Evolutionary conservation across 2,113 vertebrate species (phyloP).

Genomic region (Seriola quinqueradiata): DNA sequence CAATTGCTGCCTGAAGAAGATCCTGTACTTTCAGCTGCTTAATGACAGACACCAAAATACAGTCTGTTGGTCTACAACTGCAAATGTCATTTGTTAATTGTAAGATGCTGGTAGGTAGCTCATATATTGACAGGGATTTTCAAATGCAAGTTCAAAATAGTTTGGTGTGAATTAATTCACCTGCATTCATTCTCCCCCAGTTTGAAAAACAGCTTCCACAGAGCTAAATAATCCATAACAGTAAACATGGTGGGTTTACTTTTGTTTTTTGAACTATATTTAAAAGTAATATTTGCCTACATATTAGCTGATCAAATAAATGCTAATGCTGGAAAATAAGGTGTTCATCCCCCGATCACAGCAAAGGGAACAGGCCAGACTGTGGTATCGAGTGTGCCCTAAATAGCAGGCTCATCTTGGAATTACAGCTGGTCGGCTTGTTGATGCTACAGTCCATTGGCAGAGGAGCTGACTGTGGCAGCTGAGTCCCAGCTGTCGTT

Average conservation of each 20-base stretch:
- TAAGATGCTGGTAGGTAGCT: neutral
- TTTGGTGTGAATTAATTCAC: neutral
- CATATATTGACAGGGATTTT: neutral
- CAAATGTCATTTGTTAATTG: neutral
- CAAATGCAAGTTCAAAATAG: neutral
- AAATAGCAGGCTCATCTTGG: constrained; percentile 33
- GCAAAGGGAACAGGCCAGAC: constrained; percentile 10
- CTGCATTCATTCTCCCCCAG: neutral
- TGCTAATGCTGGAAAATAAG: neutral
- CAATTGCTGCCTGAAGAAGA: neutral
- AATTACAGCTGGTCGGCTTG: constrained; percentile 36
- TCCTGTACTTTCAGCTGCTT: neutral
- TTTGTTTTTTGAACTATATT: no score
- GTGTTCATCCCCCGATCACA: neutral
- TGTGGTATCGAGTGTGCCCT: constrained; percentile 7
- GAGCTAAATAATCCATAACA: neutral
- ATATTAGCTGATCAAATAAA: neutral
- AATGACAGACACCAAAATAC: neutral
- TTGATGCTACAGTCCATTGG: constrained; percentile 23
- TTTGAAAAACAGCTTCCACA: neutral
- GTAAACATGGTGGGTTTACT: neutral
- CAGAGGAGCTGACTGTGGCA: constrained; percentile 25
- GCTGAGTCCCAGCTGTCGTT: constrained; percentile 11
- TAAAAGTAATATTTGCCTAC: no score
- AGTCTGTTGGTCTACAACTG: neutral